Base-by-base conservation (phyloP, 2,797 vertebrate species). In the Gambelia wislizenii region DNA sequence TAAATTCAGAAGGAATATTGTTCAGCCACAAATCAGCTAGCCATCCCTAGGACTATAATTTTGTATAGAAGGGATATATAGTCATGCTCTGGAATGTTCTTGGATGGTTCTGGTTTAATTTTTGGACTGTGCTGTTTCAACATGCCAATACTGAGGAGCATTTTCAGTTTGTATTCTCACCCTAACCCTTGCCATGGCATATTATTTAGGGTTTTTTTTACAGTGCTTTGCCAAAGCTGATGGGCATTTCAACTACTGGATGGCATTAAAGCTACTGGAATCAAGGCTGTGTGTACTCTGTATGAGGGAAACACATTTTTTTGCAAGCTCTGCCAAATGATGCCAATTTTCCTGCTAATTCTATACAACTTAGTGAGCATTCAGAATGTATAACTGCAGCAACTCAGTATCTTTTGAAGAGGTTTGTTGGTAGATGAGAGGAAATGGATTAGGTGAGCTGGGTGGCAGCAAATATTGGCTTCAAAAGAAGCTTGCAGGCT, bases 41-140 rank as follows among this genome's bases (percentile, higher is more conserved):
- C 79, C 87, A 44, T 90, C 79, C 80, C 0, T 0, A 86, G 80
- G 5, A 49, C 47, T 79, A 16, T 67, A 69, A 89, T 87, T 78
- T 16, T 27, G 79, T 91, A 91, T 77, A 91, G 91, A 93, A 64
- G 89, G 27, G 2, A 84, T 75, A 88, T 72, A 92, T 69, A 93
- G 94, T 93, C 27, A 6, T 89, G 1, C 2, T 10, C 1, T 0
- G 88, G 70, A 64, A 44, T 6, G 2, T 87, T 82, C 86, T 82
- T 87, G 89, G 91, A 42, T 6, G 44, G 59, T 27, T 83, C 0
- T 3, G 0, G 2, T 89, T 82, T 36, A 85, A 47, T 89, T 88
- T 75, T 10, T 54, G 18, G 44, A 10, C 79, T 92, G 77, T 82
- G 85, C 78, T 6, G 0, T 75, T 95, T 86, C 25, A 87, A 76